These are phyloP conservation scores for Drosophila jambulina DNA, from an alignment of 1,140 invertebrate species.

Conservation along the genomic window DNA sequence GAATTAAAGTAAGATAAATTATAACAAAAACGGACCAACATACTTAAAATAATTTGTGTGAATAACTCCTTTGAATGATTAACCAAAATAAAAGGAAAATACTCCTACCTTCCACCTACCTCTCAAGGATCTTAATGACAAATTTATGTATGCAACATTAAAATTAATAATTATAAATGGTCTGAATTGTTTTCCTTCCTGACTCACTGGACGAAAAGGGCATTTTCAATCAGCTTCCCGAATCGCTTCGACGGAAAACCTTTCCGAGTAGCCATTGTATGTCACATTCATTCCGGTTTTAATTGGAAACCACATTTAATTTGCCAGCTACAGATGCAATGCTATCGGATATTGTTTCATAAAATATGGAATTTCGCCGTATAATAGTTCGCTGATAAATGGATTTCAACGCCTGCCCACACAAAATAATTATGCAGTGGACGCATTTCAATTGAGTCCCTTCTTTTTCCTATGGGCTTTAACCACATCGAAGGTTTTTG, in stretches of 20 bases:
- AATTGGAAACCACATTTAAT: constrained; percentile 70
- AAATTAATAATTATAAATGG: constrained; percentile 42
- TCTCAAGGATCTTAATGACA: not conserved
- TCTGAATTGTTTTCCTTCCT: constrained; percentile 31
- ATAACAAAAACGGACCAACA: not conserved
- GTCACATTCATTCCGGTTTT: constrained; percentile 60
- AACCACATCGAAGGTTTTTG: constrained; percentile 32
- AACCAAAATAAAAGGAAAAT: not conserved
- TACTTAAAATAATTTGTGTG: not conserved
- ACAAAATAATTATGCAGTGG: constrained; percentile 51
- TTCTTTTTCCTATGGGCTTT: constrained; percentile 31
- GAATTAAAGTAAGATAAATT: not conserved
- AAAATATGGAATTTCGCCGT: constrained; percentile 58
- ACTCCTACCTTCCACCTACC: not conserved
- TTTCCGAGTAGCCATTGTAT: constrained; percentile 20
- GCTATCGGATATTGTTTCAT: constrained; percentile 39
- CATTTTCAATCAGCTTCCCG: constrained; percentile 42
- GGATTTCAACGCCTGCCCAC: constrained; percentile 42
- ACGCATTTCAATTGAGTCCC: constrained; percentile 56
- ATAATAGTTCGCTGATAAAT: constrained; percentile 61
- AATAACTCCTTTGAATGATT: not conserved
- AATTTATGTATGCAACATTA: constrained; percentile 1
- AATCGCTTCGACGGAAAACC: constrained; percentile 4
- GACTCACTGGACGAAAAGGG: constrained; percentile 13
- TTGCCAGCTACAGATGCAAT: constrained; percentile 37